Evolutionary conservation across 1,140 invertebrate species (phyloP).

Genomic region (Aporrectodea caliginosa): DNA sequence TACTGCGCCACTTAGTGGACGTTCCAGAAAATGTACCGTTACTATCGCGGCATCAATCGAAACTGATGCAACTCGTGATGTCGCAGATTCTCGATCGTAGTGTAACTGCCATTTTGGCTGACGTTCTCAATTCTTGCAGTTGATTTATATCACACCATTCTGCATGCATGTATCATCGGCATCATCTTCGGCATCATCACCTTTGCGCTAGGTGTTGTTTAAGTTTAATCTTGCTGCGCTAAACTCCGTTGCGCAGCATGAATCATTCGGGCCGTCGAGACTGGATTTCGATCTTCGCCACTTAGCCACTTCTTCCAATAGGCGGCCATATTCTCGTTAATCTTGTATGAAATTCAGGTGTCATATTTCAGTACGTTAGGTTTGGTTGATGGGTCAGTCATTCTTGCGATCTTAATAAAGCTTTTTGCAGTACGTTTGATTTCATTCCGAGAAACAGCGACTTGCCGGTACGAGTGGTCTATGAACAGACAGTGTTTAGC

Average conservation of each 20-base stretch:
- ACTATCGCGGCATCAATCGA: conserved; percentile 84
- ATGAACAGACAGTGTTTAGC: too few species aligned
- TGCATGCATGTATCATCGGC: not conserved
- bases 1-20: conserved; percentile 60
- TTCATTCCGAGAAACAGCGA: too few species aligned
- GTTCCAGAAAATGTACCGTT: conserved; percentile 80
- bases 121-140: conserved; percentile 74
- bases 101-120: conserved; percentile 83
- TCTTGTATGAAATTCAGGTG: not conserved
- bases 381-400: not conserved
- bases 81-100: conserved; percentile 94
- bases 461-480: too few species aligned
- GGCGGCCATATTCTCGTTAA: not conserved
- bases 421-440: not conserved
- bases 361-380: not conserved
- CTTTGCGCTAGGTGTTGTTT: not conserved
- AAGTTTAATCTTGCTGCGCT: not conserved
- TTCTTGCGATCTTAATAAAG: not conserved
- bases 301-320: not conserved
- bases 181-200: not conserved
- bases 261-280: not conserved
- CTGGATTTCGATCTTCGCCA: not conserved
- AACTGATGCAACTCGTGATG: conserved; percentile 89
- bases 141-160: not conserved
- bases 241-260: not conserved